Evolutionary conservation across 1,140 invertebrate species (phyloP).

Genomic region (Laupala kohalensis): DNA sequence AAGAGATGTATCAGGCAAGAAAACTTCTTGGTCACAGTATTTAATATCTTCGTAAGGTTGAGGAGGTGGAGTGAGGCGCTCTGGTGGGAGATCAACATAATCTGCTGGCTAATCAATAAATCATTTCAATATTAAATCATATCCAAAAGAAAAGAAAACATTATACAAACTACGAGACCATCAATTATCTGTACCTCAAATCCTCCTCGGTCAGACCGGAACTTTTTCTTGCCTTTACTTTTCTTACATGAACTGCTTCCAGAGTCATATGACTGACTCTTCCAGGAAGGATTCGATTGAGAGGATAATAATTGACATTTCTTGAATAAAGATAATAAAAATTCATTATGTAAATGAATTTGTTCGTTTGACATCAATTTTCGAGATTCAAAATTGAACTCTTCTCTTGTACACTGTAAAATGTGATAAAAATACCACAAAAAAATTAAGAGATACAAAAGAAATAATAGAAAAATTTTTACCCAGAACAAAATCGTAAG

Average conservation of each 20-base stretch:
- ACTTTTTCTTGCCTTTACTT: slow-evolving; percentile 16
- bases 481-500: not conserved
- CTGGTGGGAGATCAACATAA: slow-evolving; percentile 1
- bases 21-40: slow-evolving; percentile 48
- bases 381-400: slow-evolving; percentile 63
- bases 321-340: slow-evolving; percentile 62
- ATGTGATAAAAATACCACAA: slow-evolving; percentile 7
- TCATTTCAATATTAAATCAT: not conserved
- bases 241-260: slow-evolving; percentile 7
- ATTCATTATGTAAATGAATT: slow-evolving; percentile 70
- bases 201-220: slow-evolving; percentile 38
- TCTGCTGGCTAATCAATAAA: slow-evolving; percentile 12
- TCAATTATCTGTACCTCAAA: slow-evolving; percentile 44
- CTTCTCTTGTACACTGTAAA: slow-evolving; percentile 51
- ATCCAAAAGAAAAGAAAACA: not conserved
- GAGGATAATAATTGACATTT: slow-evolving; percentile 56
- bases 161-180: slow-evolving; percentile 27
- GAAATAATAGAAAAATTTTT: slow-evolving; percentile 1
- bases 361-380: slow-evolving; percentile 51
- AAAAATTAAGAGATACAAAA: slow-evolving; percentile 1
- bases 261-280: not conserved
- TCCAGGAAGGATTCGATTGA: slow-evolving; percentile 33
- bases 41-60: slow-evolving; percentile 34
- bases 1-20: slow-evolving; percentile 61
- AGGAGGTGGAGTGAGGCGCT: slow-evolving; percentile 13